Base-by-base conservation (phyloP, 2,113 vertebrate species). In the Sprattus sprattus region DNA sequence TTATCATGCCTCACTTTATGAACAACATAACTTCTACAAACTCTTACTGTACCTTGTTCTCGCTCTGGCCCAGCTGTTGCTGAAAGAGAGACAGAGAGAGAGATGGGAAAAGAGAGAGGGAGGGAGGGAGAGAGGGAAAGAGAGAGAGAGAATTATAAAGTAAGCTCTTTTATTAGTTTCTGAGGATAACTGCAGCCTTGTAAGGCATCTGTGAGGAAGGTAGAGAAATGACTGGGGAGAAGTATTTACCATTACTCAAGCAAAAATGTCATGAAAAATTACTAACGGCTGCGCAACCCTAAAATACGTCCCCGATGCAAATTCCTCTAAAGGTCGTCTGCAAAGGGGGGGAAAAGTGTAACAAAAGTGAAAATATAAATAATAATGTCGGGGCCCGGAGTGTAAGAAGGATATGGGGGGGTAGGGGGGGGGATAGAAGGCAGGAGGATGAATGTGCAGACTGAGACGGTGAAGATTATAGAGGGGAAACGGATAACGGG, bases 291-390 rank as follows among this genome's bases (percentile, higher is more conserved):
- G 92, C 86, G 88, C 92, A 92, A 92, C 92, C 93, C 92, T 90
- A 94, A 94, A 91, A 95, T 95, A 93, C 94, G 94, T 93, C 91
- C 92, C 90, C 90, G 90, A 94, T 94, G 94, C 94, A 94, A 92
- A 94, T 95, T 93, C 90, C 90, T 87, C 86, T 95, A 94, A 95
- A 95, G 94, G 94, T 94, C 92, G 89, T 89, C 89, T 91, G 91
- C 75, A 46, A 54, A 85, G 85, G 88, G 84, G 83, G 54, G 82
- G 78, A 64, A 20, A 28, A 45, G 60, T 78, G 15, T 32, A 78
- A 78, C 71, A 78, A 85, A 88, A 85, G 87, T 50, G 84, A 86
- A 87, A 45, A 75, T 67, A 81, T 81, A 45, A 71, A 67, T 80
- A 52, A 87, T 67, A n/a, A 83, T 64, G 16, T 71, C 32, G 46